Percentiles rank a stretch among this genome's conserved stretches.
Conservation (phyloP, 35 echinoderm and acorn worm species). For the Lytechinus pictus region DNA sequence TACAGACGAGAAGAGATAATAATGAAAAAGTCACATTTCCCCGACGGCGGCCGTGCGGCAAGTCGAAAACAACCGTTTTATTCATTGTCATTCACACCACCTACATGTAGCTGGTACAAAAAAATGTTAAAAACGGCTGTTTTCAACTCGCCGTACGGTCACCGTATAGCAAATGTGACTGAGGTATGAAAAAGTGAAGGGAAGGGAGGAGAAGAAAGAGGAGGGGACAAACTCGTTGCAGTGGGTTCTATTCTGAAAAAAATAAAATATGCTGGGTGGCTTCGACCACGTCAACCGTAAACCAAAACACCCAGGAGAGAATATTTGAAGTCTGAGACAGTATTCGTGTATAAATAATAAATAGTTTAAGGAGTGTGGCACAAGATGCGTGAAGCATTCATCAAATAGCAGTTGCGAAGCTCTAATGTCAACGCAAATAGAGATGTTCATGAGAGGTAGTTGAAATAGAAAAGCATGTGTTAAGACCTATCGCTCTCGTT, state of each 20-base stretch:
- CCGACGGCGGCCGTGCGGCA: too few relatives aligned
- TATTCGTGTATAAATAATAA: background rate
- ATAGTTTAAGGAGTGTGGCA: background rate
- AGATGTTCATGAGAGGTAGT: background rate
- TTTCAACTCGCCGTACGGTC: too few relatives aligned
- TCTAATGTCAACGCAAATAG: constrained; percentile 12
- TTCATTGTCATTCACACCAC: too few relatives aligned
- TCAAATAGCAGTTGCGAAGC: background rate
- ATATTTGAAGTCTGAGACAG: background rate
- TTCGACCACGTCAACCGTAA: background rate
- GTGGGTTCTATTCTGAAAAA: background rate
- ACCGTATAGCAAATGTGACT: too few relatives aligned
- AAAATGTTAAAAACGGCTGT: too few relatives aligned
- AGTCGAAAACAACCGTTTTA: too few relatives aligned
- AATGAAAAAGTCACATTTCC: too few relatives aligned
- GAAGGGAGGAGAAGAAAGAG: background rate
- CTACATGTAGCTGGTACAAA: too few relatives aligned
- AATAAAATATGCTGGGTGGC: background rate
- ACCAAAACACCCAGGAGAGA: background rate
- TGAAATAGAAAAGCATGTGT: background rate
- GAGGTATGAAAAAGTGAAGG: background rate
- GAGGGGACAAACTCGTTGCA: background rate
- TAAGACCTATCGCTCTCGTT: background rate
- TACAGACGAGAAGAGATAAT: too few relatives aligned
- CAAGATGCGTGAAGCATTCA: background rate